These are phyloP conservation scores for Lonchura striata DNA, from an alignment of 2,113 vertebrate genomes.

Conservation along the genomic window DNA sequence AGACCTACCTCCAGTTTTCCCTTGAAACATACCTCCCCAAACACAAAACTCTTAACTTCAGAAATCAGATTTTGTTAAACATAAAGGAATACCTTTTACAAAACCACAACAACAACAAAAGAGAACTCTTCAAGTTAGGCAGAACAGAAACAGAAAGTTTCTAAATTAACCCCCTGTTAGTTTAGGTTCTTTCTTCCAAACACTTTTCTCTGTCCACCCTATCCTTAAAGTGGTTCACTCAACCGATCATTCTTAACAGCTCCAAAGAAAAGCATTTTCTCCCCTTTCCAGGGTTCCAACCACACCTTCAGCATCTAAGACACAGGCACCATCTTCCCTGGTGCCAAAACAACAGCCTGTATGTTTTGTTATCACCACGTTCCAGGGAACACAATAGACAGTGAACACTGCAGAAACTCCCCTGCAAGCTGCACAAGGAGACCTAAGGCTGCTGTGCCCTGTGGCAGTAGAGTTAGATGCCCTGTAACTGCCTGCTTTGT, in stretches of 20 bases:
- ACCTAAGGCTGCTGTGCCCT: not conserved
- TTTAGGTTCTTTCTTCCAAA: not conserved
- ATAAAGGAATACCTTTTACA: not conserved
- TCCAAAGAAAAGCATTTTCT: not conserved
- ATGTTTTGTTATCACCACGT: not conserved
- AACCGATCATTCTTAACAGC: not conserved
- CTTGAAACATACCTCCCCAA: not conserved
- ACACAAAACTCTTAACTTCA: not conserved
- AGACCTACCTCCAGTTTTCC: not conserved
- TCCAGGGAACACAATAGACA: not conserved
- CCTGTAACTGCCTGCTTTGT: not conserved
- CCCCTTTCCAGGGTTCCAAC: not conserved
- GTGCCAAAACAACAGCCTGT: not conserved
- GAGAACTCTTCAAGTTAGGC: not conserved
- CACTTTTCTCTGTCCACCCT: not conserved
- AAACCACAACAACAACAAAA: not conserved
- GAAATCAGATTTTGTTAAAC: not conserved
- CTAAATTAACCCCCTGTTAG: not conserved
- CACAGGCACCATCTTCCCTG: not conserved
- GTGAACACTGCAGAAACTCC: not conserved
- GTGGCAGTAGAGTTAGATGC: fast-evolving
- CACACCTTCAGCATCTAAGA: not conserved
- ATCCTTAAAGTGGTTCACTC: not conserved
- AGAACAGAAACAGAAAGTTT: not conserved
- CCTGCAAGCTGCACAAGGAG: not conserved